These are phyloP conservation scores for Phrynocephalus guinanensis DNA, from an alignment of 2,797 vertebrate genomes.

Conservation along the genomic window DNA sequence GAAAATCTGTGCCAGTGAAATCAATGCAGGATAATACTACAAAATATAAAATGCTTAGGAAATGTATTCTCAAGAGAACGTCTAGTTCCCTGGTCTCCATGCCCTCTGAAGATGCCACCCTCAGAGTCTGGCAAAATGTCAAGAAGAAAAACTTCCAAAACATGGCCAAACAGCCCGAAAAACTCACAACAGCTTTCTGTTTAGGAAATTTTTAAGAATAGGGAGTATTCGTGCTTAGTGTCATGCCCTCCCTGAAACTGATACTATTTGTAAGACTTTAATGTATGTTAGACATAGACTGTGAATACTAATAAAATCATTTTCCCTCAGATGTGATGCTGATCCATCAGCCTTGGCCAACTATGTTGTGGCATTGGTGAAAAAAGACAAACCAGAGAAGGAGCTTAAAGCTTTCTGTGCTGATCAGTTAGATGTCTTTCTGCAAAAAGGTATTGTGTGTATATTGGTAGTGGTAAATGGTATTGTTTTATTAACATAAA, in stretches of 20 bases:
- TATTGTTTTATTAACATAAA: not conserved
- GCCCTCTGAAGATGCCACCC: too few species aligned
- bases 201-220: not conserved
- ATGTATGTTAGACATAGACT: slow-evolving; percentile 23
- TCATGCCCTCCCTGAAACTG: slow-evolving; percentile 33
- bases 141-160: too few species aligned
- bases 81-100: too few species aligned
- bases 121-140: too few species aligned
- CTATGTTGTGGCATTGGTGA: slow-evolving; percentile 97
- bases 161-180: too few species aligned
- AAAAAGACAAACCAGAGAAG: slow-evolving; percentile 98
- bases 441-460: slow-evolving; percentile 91
- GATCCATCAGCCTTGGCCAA: slow-evolving; percentile 97
- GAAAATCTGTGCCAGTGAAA: not conserved
- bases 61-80: not conserved
- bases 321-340: slow-evolving; percentile 86
- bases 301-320: slow-evolving; percentile 14
- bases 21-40: not conserved
- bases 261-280: slow-evolving; percentile 9
- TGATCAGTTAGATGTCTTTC: slow-evolving; percentile 97
- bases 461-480: not conserved
- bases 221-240: not conserved
- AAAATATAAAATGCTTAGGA: not conserved
- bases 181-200: not conserved
- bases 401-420: slow-evolving; percentile 96